Evolutionary conservation across 2,113 vertebrate species (phyloP).

Genomic region (Pollimyrus isidori): DNA sequence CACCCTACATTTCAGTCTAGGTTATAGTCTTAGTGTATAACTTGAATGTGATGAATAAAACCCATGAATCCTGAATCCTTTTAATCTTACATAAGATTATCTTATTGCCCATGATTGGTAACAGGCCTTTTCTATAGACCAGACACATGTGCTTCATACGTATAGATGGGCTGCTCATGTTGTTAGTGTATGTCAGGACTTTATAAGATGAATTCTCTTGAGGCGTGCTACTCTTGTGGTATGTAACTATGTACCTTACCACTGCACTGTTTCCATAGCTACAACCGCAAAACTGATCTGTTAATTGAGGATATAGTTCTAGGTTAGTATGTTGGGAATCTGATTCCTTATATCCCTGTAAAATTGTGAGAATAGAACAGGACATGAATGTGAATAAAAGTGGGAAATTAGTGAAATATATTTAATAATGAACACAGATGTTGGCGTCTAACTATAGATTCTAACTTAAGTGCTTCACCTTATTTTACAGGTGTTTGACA

Average conservation of each 20-base stretch:
- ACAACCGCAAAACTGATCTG: background rate
- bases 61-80: background rate
- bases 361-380: background rate
- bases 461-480: background rate
- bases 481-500: background rate
- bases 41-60: background rate
- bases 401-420: background rate
- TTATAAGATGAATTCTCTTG: background rate
- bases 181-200: background rate
- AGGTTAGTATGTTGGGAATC: background rate
- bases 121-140: background rate
- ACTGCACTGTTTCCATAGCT: background rate
- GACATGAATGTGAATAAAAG: background rate
- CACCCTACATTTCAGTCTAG: background rate
- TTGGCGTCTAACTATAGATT: background rate
- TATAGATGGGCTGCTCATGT: background rate
- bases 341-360: background rate
- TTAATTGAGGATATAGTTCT: background rate
- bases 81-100: background rate
- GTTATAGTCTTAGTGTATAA: background rate
- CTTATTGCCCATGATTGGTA: background rate
- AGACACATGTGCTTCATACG: background rate
- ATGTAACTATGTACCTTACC: background rate
- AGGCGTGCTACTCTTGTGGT: background rate
- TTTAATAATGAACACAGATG: background rate